Evolutionary conservation across 2,113 vertebrate genomes (phyloP), one percentile per base, ranked within the genome.

Genomic region (Alectura lathami): DNA sequence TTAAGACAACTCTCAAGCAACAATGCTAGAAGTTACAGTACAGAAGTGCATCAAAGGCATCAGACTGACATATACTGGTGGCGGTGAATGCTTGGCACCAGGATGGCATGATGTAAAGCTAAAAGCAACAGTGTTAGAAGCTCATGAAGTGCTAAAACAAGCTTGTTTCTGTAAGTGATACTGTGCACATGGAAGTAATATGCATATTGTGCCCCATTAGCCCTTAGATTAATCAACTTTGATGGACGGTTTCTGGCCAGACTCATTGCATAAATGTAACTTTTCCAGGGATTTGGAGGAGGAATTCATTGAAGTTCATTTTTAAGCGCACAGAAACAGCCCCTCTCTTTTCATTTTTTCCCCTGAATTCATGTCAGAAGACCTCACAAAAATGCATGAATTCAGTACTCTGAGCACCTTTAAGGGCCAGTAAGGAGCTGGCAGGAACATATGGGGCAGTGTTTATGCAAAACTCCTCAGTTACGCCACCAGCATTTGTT

Each of bases 161-260:
- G 8, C 36, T 20, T 3, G 4, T 40, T 69, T 36, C 50, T 60
- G 1, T 8, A 57, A 30, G 23, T 11, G 30, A 34, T 29, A 21
- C 48, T 48, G 23, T 12, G 4, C 30, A 53, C 4, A 0, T 2
- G 5, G 30, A 78, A n/a, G 11, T 20, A 29, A 27, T 63, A 40
- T 63, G 26, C 26, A 16, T 63, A 8, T 29, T 11, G 13, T 29
- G 11, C 24, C 26, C 24, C 38, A 27, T 38, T 53, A 74, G 34
- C 27, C 1, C 0, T 13, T 13, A 13, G 7, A 72, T 13, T n/a
- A 67, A 83, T 23, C 53, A 34, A 0, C 0, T 1, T 4, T 72
- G 5, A 54, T 11, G 13, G 26, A 6, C 6, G 51, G 11, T 8
- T 42, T 75, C 56, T 85, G 20, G 57, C 38, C 24, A 50, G 73